Conservation (phyloP, 2,797 vertebrate genomes). For the Pantherophis vulpinus region DNA sequence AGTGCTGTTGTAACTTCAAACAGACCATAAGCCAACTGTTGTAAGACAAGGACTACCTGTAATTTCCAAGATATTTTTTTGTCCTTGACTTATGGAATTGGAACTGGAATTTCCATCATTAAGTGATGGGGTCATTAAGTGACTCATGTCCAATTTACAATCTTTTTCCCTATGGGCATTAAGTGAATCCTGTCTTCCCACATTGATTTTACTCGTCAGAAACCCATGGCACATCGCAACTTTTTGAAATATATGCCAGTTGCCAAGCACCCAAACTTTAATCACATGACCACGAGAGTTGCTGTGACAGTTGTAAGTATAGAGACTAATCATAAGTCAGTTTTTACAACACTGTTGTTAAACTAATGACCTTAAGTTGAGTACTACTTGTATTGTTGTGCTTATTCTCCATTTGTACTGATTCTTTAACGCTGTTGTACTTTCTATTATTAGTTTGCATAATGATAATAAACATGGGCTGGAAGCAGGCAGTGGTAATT, state of each 20-base stretch:
- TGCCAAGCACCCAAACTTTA: background rate
- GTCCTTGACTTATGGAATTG: background rate
- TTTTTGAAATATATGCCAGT: too few relatives aligned
- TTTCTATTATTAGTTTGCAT: background rate
- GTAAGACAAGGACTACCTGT: too few relatives aligned
- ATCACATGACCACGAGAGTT: background rate
- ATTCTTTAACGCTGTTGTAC: background rate
- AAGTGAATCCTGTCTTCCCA: too few relatives aligned
- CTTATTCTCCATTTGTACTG: background rate
- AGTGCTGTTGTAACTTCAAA: too few relatives aligned
- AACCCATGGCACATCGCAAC: too few relatives aligned
- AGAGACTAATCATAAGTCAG: background rate
- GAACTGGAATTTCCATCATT: too few relatives aligned
- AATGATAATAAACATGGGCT: background rate
- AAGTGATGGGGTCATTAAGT: too few relatives aligned
- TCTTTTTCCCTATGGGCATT: too few relatives aligned
- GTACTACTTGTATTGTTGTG: background rate
- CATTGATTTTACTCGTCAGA: too few relatives aligned
- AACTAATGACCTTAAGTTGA: background rate
- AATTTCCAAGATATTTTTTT: background rate
- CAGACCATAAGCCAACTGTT: too few relatives aligned
- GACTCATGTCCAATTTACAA: too few relatives aligned
- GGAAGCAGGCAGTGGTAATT: background rate
- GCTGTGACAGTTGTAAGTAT: background rate
- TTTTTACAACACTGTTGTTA: background rate